phyloP scores from a whole-genome alignment of 2,113 vertebrate genomes.

The Gulo gulo region DNA sequence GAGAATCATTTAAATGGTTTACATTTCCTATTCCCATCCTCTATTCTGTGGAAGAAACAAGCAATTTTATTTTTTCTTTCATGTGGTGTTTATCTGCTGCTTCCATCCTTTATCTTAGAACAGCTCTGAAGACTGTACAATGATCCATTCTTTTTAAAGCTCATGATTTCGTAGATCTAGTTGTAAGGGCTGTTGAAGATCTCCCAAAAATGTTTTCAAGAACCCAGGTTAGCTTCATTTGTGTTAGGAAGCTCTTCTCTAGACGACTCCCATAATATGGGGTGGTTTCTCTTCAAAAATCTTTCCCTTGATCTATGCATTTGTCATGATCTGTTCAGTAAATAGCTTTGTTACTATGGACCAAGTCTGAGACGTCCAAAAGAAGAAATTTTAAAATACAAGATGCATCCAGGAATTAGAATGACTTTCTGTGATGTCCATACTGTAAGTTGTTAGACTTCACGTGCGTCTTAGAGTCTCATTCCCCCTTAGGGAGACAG shows the following conservation, averaged over 20 bases:
- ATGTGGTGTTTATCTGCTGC: neutral
- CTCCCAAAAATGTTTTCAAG: neutral
- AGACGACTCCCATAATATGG: conserved; percentile 53
- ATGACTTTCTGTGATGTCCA: neutral
- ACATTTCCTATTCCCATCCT: neutral
- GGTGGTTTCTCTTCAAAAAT: conserved; percentile 60
- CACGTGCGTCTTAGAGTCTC: neutral
- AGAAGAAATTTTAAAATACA: neutral
- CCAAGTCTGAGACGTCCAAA: neutral
- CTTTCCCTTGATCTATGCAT: conserved; percentile 36
- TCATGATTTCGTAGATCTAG: neutral
- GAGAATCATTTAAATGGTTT: neutral
- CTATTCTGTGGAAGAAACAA: conserved; percentile 30
- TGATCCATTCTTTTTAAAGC: neutral
- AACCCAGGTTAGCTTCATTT: conserved; percentile 32
- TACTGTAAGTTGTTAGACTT: neutral
- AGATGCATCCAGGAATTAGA: neutral
- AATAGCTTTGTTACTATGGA: conserved; percentile 54
- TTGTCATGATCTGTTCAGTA: conserved; percentile 26
- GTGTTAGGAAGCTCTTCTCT: conserved; percentile 74
- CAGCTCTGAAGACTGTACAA: neutral
- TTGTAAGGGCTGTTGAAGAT: conserved; percentile 3
- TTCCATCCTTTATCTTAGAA: neutral
- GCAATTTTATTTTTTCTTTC: neutral
- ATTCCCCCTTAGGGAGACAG: neutral